These are phyloP conservation scores for Amphiprion clarkii DNA, from an alignment of 2,797 vertebrate species.

Conservation along the genomic window DNA sequence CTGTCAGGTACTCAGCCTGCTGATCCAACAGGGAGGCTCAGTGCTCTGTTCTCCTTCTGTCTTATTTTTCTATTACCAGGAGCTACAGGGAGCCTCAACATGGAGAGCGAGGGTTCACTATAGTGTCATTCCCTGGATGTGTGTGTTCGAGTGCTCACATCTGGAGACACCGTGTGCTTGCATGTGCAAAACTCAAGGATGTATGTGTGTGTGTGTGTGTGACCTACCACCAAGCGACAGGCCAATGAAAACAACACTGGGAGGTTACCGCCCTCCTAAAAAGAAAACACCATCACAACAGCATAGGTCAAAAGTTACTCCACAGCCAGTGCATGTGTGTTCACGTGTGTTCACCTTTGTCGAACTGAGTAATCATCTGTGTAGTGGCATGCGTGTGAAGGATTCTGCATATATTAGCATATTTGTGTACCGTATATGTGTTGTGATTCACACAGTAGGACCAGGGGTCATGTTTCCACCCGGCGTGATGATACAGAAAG, in stretches of 20 bases:
- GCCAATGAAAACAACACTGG: conserved; percentile 59
- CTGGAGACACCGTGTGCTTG: conserved; percentile 1
- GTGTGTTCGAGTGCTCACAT: conserved; percentile 11
- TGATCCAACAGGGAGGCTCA: conserved; percentile 1
- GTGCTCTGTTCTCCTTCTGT: conserved; percentile 52
- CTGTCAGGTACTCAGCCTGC: conserved; percentile 20
- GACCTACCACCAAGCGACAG: conserved; percentile 45
- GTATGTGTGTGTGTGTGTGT: background rate
- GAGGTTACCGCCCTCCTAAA: conserved; percentile 20
- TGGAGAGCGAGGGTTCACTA: conserved; percentile 33
- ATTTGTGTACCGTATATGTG: conserved; percentile 44
- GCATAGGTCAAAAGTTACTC: conserved; percentile 42
- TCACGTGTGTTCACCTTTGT: conserved; percentile 28
- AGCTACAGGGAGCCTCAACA: conserved; percentile 58
- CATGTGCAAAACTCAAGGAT: background rate
- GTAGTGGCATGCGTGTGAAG: conserved; percentile 38
- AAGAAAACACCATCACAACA: conserved; percentile 39
- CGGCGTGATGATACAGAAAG: conserved; percentile 18
- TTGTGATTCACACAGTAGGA: conserved; percentile 51
- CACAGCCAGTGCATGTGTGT: background rate
- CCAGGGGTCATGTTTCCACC: conserved; percentile 50
- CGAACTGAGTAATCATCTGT: conserved; percentile 46
- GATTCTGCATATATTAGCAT: conserved; percentile 59
- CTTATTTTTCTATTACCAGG: conserved; percentile 72
- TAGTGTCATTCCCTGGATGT: conserved; percentile 41